phyloP scores from a whole-genome alignment of 2,113 vertebrate species.

The Rafetus swinhoei region DNA sequence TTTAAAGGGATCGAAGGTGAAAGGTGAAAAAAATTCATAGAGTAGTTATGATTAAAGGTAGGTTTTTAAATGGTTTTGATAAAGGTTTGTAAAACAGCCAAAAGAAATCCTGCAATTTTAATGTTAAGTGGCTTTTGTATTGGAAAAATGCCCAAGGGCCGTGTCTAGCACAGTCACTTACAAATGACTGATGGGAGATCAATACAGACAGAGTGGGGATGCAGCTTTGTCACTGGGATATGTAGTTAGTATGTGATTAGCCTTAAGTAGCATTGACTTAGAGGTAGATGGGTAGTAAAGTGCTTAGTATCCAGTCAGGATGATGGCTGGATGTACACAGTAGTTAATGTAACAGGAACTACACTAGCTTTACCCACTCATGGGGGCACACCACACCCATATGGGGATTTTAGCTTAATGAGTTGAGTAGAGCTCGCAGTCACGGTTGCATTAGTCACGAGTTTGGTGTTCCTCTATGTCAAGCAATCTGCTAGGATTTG shows the following conservation, averaged over 20 bases:
- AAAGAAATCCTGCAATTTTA: conserved; percentile 79
- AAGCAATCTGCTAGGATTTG: neutral
- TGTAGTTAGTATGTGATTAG: conserved; percentile 83
- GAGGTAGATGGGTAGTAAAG: conserved; percentile 53
- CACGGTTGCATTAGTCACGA: conserved; percentile 28
- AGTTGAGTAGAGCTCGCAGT: conserved; percentile 2
- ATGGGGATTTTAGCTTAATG: conserved; percentile 48
- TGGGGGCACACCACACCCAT: conserved; percentile 39
- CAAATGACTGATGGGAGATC: conserved; percentile 88
- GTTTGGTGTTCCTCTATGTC: conserved; percentile 37
- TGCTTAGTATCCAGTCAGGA: conserved; percentile 43
- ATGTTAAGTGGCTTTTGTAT: conserved; percentile 88
- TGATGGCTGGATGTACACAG: conserved; percentile 63
- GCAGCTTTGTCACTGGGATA: conserved; percentile 83
- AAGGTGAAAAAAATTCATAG: conserved; percentile 61
- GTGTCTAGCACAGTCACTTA: conserved; percentile 86
- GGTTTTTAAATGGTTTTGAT: conserved; percentile 64
- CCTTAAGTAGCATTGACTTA: conserved; percentile 59
- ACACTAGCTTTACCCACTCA: conserved; percentile 62
- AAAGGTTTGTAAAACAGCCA: conserved; percentile 68
- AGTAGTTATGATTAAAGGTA: conserved; percentile 62
- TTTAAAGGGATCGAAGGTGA: conserved; percentile 60
- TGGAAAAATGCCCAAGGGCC: conserved; percentile 86
- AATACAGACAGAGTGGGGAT: conserved; percentile 83
- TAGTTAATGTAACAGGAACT: conserved; percentile 74